Evolutionary conservation across 2,888 invertebrate genomes (phyloP), one percentile per base, ranked within the genome.

Genomic region (Papilio elwesi): DNA sequence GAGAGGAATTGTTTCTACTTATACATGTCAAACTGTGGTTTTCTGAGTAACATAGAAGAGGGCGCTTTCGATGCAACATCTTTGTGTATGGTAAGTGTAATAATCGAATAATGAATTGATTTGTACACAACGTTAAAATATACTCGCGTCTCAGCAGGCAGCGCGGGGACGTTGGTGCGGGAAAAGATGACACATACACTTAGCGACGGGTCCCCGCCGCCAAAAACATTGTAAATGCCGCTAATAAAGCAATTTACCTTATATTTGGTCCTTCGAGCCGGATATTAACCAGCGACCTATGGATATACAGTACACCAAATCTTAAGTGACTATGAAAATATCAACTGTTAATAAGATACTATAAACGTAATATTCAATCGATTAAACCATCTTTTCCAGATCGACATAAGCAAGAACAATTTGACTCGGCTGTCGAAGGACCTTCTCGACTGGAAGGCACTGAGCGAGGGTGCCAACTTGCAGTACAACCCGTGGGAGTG

Each of bases 401-500:
- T 95, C 78, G 95, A 95, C 81, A 82, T 95, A 75, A 95, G 94
- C 81, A 91, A 91, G 80, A 95, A 95, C 83, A 92, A 90, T 65
- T 78, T 95, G 11, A 86, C 88, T 0, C 80, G 78, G 0, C 78
- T 95, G 0, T 85, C 94, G 0, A 82, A 83, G 71, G 79, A 84
- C 4, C 81, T 94, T n/a, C 80, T 92, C 0, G 85, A 87, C 65
- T 94, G 91, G 91, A 79, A 86, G 0, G 76, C 83, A 0, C 79
- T 90, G 8, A 78, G 78, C 0, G 90, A 90, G 8, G 93, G 91
- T 0, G 89, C 94, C 0, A 91, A 95, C 83, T 82, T 95, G 6
- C 95, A 95, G 88, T 89, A 88, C 76, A 96, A 96, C 85, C 96
- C 95, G 0, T 95, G 96, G 94, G 86, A 91, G 74, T 96, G 96